Evolutionary conservation across 2,113 vertebrate species (phyloP), one percentile per base, ranked within the genome.

Genomic region (Mus pahari): DNA sequence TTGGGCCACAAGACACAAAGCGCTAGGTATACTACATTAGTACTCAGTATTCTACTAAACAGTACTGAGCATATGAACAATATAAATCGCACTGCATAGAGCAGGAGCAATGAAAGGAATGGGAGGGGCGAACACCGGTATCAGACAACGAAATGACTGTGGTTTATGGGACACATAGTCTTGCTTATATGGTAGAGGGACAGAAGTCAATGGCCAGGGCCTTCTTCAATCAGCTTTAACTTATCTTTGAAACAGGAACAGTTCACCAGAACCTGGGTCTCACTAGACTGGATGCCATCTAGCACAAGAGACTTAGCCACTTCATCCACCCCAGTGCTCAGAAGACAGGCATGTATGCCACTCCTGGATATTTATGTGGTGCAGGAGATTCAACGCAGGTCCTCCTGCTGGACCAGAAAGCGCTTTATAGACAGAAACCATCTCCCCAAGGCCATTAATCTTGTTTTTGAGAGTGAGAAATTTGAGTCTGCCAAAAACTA

Each of bases 391-490:
- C 42, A 86, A 22, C 8, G 5, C 19, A 24, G 84, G 33, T 7
- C 28, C 45, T 70, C 3, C 22, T 20, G 20, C 10, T 70, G 48
- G 11, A 50, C 42, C 64, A 70, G 64, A 10, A 50, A 70, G 33
- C 64, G n/a, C 10, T 68, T 50, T 36, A 68, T 36, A 86, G 31
- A 50, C 62, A 16, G 11, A 53, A 62, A 48, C 16, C 28, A 26
- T 36, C 11, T 50, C 11, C 31, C 31, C 60, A 70, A 14, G 16
- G 5, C 45, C 31, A 22, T 17, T 48, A 17, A 89, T 90, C 48
- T 92, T 90, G 33, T 74, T 90, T 93, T 12, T 91, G 55, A 70
- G 89, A 89, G 31, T 86, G 55, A 93, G 77, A 22, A 89, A 86
- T 81, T 78, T 14, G 10, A 73, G 62, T 60, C 53, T 89, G 36